phyloP scores from a whole-genome alignment of 1,140 invertebrate genomes.

The Dolichoris vasculosae region DNA sequence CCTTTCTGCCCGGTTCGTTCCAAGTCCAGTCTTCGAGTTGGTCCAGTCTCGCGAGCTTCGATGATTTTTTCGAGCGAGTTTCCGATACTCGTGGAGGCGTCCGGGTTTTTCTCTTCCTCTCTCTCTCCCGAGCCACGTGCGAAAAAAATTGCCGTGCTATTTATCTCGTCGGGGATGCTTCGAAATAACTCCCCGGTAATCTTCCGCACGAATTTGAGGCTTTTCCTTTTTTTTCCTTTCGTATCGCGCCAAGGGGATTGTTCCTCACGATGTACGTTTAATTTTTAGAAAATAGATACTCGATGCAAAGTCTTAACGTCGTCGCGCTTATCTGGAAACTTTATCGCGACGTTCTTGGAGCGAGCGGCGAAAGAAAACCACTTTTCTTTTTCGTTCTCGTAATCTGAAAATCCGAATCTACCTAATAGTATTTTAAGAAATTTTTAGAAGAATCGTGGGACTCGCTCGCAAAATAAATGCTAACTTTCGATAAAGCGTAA shows the following conservation, averaged over 20 bases:
- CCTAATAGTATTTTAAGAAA: not conserved
- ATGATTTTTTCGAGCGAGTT: conserved; percentile 60
- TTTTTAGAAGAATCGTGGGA: not conserved
- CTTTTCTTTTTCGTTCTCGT: not conserved
- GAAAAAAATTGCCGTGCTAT: conserved; percentile 24
- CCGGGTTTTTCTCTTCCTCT: not conserved
- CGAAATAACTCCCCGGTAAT: conserved; percentile 24
- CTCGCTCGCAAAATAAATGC: not conserved
- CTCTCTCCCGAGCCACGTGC: not conserved
- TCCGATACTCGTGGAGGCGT: conserved; percentile 56
- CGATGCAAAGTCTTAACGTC: not conserved
- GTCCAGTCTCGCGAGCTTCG: conserved; percentile 41
- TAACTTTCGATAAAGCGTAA: not conserved
- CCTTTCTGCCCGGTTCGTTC: not conserved
- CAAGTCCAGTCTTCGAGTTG: no score
- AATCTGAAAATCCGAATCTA: not conserved
- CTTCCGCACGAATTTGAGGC: not conserved
- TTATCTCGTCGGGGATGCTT: not conserved
- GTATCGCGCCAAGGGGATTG: not conserved
- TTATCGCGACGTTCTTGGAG: not conserved
- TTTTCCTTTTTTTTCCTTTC: not conserved
- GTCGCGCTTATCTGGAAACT: not conserved
- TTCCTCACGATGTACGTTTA: not conserved
- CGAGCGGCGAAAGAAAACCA: no score
- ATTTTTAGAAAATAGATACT: not conserved